Conservation (phyloP, 2,113 vertebrate species). For the Pogona vitticeps region DNA sequence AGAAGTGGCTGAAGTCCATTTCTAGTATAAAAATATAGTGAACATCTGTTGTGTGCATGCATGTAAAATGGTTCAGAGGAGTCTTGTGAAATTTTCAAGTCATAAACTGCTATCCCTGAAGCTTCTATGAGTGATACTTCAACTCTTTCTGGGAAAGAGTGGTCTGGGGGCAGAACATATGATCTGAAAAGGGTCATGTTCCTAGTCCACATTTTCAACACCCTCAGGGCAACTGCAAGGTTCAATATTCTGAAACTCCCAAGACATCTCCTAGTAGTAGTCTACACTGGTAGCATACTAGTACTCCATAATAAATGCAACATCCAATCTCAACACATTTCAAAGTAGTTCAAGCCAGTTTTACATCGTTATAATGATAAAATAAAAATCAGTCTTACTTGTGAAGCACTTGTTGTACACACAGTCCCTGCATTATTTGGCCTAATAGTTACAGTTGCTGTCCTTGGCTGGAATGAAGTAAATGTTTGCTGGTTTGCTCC, state of each 20-base stretch:
- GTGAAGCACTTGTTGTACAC: constrained; percentile 78
- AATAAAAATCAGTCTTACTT: constrained; percentile 70
- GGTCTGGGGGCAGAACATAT: too few relatives aligned
- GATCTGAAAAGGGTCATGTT: too few relatives aligned
- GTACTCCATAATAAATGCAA: not conserved
- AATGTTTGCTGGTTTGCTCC: constrained; percentile 90
- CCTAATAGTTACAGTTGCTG: constrained; percentile 90
- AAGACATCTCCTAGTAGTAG: not conserved
- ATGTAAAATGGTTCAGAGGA: too few relatives aligned
- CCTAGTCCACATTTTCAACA: too few relatives aligned
- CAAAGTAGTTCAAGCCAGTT: not conserved
- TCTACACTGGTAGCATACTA: not conserved
- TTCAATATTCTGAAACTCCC: not conserved
- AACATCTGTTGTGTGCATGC: too few relatives aligned
- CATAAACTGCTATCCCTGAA: too few relatives aligned
- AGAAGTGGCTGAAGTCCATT: too few relatives aligned
- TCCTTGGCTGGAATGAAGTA: constrained; percentile 94
- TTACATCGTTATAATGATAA: not conserved
- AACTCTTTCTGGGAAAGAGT: too few relatives aligned
- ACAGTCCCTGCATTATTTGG: constrained; percentile 81
- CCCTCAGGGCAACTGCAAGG: not conserved
- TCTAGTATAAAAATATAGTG: too few relatives aligned
- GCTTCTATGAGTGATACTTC: too few relatives aligned
- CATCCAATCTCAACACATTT: not conserved
- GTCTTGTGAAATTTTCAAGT: too few relatives aligned